Percentiles rank a stretch among this genome's conserved stretches.
Conservation (phyloP, 2,797 vertebrate species). For the Tapera naevia region DNA sequence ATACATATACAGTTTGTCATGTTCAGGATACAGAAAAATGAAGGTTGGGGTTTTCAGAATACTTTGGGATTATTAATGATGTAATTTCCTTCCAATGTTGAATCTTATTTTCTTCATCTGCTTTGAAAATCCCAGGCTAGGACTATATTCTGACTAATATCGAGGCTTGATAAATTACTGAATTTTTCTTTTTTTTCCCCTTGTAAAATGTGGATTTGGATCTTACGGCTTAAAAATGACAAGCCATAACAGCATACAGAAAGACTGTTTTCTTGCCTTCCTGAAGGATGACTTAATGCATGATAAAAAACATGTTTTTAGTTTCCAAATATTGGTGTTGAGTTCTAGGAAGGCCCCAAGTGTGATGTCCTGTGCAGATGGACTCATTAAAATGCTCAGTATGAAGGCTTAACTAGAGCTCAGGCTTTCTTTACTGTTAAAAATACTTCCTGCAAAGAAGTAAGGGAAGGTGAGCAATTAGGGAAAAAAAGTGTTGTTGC, state of each 20-base stretch:
- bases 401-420: neutral
- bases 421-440: neutral
- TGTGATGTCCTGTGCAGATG: neutral
- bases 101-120: neutral
- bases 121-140: neutral
- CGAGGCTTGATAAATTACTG: neutral
- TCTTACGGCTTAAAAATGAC: neutral
- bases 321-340: neutral
- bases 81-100: neutral
- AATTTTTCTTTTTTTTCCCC: neutral
- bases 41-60: neutral
- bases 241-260: neutral
- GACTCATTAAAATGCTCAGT: neutral
- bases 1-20: neutral
- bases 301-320: neutral
- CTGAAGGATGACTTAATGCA: neutral
- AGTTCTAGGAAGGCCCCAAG: neutral
- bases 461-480: neutral
- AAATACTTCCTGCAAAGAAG: neutral
- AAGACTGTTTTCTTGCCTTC: neutral
- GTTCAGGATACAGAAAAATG: neutral
- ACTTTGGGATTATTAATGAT: neutral
- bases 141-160: neutral
- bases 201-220: neutral
- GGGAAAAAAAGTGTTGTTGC: neutral